Conservation (phyloP, 2,888 invertebrate genomes). For the Caenorhabditis becei region DNA sequence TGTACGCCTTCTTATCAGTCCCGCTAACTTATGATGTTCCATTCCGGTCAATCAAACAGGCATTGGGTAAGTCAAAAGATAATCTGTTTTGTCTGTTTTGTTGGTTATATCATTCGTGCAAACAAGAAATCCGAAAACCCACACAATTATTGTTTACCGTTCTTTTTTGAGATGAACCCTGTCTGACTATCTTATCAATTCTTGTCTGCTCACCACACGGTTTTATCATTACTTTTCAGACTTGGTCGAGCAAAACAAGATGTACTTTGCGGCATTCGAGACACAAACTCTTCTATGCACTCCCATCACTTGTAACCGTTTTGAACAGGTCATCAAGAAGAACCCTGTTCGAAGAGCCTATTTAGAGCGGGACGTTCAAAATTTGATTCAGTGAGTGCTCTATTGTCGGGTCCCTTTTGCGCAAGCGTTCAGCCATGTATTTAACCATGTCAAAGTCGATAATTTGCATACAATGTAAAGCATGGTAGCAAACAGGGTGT, state of each 20-base stretch:
- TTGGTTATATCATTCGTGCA: not conserved
- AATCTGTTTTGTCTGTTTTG: not conserved
- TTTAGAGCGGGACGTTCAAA: conserved; percentile 32
- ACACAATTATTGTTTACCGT: conserved; percentile 22
- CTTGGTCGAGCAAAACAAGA: conserved; percentile 54
- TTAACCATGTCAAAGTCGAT: conserved; percentile 48
- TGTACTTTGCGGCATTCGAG: conserved; percentile 63
- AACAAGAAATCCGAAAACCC: not conserved
- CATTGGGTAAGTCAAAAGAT: conserved; percentile 44
- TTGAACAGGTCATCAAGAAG: conserved; percentile 42
- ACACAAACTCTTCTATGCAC: conserved; percentile 59
- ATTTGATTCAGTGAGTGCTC: conserved; percentile 46
- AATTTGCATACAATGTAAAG: conserved; percentile 63
- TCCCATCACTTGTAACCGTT: conserved; percentile 47
- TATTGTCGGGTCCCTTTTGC: conserved; percentile 4
- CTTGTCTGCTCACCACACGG: not conserved
- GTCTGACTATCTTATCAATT: not conserved
- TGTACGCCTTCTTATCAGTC: conserved; percentile 68
- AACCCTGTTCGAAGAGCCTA: conserved; percentile 50
- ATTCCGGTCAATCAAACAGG: conserved; percentile 61
- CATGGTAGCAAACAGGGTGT: conserved; percentile 55
- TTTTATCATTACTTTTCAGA: conserved; percentile 43
- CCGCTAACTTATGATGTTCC: conserved; percentile 67
- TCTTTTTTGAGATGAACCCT: not conserved
- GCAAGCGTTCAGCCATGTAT: conserved; percentile 24